phyloP scores from a whole-genome alignment of 2,113 vertebrate species.

The Clarias magur region DNA sequence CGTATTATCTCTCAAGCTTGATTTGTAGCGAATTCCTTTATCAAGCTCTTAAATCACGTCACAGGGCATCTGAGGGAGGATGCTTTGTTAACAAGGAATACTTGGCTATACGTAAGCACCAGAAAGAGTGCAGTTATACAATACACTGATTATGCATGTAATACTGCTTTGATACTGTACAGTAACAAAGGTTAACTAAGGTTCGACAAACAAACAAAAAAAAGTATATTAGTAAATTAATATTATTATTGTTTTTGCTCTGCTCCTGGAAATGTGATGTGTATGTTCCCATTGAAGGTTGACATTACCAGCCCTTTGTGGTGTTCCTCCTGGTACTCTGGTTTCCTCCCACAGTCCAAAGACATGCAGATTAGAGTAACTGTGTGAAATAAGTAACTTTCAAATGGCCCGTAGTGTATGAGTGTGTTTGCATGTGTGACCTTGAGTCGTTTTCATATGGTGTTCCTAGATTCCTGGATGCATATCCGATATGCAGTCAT shows the following conservation, averaged over 20 bases:
- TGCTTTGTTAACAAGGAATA: neutral
- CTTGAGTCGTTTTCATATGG: too few relatives aligned
- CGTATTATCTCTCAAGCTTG: neutral
- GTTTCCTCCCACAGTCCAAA: too few relatives aligned
- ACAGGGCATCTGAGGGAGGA: neutral
- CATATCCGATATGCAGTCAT: too few relatives aligned
- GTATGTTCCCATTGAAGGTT: neutral
- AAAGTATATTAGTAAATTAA: too few relatives aligned
- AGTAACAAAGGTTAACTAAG: too few relatives aligned
- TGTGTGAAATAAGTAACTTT: too few relatives aligned
- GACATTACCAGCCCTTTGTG: too few relatives aligned
- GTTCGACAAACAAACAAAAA: neutral
- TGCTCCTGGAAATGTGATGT: neutral
- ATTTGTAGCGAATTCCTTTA: conserved; percentile 21
- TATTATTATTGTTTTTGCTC: neutral
- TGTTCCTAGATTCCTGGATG: too few relatives aligned
- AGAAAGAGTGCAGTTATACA: neutral
- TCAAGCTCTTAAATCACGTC: neutral
- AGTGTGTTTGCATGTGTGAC: too few relatives aligned
- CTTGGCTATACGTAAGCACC: neutral
- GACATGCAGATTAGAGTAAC: too few relatives aligned
- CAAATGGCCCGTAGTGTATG: too few relatives aligned
- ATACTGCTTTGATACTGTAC: neutral
- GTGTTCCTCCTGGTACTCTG: too few relatives aligned
- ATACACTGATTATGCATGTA: neutral